These are phyloP conservation scores for Indicator indicator DNA, from an alignment of 2,113 vertebrate species.

Conservation along the genomic window DNA sequence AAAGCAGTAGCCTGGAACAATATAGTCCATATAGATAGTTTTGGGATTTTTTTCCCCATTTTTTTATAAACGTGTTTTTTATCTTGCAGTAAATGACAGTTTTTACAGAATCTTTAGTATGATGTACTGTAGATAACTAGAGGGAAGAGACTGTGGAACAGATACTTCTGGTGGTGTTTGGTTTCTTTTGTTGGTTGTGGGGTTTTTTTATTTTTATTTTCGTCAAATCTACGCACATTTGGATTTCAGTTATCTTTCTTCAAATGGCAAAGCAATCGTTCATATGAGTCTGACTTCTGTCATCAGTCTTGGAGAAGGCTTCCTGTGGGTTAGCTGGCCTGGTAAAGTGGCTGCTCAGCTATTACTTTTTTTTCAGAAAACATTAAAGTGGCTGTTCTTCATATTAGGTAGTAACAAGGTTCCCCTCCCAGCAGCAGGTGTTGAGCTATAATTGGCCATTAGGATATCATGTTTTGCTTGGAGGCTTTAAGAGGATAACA, in stretches of 20 bases:
- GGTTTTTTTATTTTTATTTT: not conserved
- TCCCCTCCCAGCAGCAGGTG: slow-evolving; percentile 48
- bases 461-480: slow-evolving; percentile 59
- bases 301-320: not conserved
- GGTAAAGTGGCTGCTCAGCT: slow-evolving; percentile 14
- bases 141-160: not conserved
- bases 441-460: slow-evolving; percentile 69
- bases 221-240: not conserved
- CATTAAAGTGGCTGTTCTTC: slow-evolving; percentile 39
- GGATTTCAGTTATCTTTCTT: not conserved
- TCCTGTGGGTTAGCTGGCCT: not conserved
- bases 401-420: slow-evolving; percentile 34
- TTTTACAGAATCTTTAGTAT: not conserved
- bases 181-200: not conserved
- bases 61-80: not conserved
- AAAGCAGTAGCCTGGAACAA: not conserved
- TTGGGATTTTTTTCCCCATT: not conserved
- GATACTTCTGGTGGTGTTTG: not conserved
- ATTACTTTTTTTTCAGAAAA: slow-evolving; percentile 19
- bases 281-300: not conserved
- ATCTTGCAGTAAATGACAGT: not conserved
- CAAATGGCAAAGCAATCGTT: not conserved
- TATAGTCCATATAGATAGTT: not conserved
- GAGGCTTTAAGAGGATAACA: slow-evolving; percentile 24
- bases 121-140: not conserved